Evolutionary conservation across 2,888 invertebrate species (phyloP).

Genomic region (Hofmannophila pseudospretella): DNA sequence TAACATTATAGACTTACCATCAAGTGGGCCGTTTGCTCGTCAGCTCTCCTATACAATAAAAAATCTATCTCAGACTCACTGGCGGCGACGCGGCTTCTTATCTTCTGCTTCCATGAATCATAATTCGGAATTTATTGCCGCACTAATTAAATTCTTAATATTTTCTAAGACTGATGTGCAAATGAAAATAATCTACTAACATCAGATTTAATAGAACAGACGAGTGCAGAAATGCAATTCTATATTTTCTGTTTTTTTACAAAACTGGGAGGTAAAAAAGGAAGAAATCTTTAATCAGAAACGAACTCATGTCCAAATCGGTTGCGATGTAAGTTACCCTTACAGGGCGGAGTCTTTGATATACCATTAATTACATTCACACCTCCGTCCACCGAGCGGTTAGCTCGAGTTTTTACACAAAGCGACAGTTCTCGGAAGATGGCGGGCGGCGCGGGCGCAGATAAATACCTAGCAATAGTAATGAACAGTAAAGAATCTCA

Average conservation of each 20-base stretch:
- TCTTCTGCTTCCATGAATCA: too few species aligned
- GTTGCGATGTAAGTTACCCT: conserved; percentile 23
- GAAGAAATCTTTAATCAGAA: too few species aligned
- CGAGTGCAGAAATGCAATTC: too few species aligned
- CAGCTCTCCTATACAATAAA: too few species aligned
- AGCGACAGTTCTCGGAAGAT: conserved; percentile 62
- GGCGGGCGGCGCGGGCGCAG: conserved; percentile 33
- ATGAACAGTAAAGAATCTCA: not conserved
- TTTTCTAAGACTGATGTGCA: conserved; percentile 38
- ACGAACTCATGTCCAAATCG: conserved; percentile 33
- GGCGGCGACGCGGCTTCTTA: too few species aligned
- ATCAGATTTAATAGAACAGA: too few species aligned
- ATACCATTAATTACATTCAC: conserved; percentile 73
- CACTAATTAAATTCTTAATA: conserved; percentile 40
- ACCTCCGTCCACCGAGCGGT: conserved; percentile 47
- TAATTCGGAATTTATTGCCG: conserved; percentile 34
- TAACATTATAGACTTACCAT: too few species aligned
- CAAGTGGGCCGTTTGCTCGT: too few species aligned
- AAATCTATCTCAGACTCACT: too few species aligned
- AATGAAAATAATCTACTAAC: conserved; percentile 32
- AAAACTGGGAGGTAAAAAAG: too few species aligned
- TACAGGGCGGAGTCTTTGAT: conserved; percentile 59
- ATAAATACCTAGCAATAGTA: too few species aligned
- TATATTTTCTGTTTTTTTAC: too few species aligned
- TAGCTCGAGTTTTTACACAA: conserved; percentile 34